Evolutionary conservation across 2,888 invertebrate species (phyloP).

Genomic region (Hydriomena furcata): DNA sequence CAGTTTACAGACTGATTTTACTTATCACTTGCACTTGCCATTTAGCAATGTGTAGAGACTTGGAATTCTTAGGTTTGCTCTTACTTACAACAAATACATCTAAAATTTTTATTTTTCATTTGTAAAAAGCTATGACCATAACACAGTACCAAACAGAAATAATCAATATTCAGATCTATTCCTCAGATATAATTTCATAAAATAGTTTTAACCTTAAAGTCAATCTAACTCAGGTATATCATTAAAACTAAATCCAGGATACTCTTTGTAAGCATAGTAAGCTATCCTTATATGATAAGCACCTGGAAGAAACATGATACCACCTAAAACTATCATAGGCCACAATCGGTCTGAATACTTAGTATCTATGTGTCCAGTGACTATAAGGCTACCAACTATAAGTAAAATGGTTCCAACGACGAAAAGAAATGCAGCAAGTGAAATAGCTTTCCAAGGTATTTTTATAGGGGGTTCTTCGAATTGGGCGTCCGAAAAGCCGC

Average conservation of each 20-base stretch:
- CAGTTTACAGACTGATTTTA: no score
- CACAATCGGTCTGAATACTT: conserved; percentile 94
- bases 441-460: conserved; percentile 93
- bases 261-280: conserved; percentile 92
- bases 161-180: conserved; percentile 30
- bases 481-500: conserved; percentile 88
- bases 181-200: no score
- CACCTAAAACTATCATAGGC: conserved; percentile 94
- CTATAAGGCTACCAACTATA: conserved; percentile 89
- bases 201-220: no score
- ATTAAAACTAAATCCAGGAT: conserved; percentile 92
- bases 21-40: no score
- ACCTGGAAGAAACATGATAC: conserved; percentile 95
- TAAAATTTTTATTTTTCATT: no score
- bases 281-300: conserved; percentile 95
- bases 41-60: no score
- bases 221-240: conserved; percentile 95
- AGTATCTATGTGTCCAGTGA: conserved; percentile 91
- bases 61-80: no score
- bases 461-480: conserved; percentile 86
- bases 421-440: conserved; percentile 89
- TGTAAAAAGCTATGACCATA: no score
- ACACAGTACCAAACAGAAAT: not conserved
- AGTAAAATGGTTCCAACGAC: conserved; percentile 90
- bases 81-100: no score